phyloP scores from a whole-genome alignment of 2,888 invertebrate species.

The Clivina fossor region DNA sequence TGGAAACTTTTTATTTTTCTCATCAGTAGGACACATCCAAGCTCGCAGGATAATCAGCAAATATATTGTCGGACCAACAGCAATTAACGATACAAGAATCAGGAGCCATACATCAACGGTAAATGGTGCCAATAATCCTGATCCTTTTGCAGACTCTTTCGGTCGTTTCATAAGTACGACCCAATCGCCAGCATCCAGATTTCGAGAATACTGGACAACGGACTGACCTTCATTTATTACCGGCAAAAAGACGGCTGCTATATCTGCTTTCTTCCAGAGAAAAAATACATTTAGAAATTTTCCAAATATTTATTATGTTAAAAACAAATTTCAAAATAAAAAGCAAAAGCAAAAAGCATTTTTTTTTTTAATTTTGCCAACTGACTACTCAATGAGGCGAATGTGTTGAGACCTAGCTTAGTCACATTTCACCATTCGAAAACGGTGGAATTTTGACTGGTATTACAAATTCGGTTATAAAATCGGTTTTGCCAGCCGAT shows the following conservation, averaged over 20 bases:
- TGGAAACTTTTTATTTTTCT: constrained; percentile 59
- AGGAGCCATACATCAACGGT: constrained; percentile 62
- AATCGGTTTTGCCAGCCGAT: no score
- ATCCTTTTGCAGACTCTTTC: constrained; percentile 77
- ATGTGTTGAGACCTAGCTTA: no score
- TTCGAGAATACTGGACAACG: constrained; percentile 62
- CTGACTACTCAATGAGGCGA: not conserved
- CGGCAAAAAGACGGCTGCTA: constrained; percentile 79
- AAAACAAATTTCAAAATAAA: constrained; percentile 9
- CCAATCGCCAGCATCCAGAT: constrained; percentile 75
- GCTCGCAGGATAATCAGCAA: constrained; percentile 66
- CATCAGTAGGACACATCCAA: constrained; percentile 61
- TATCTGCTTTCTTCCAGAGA: constrained; percentile 68
- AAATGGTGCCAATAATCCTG: constrained; percentile 81
- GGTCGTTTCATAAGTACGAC: constrained; percentile 80
- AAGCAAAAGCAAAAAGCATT: constrained; percentile 16
- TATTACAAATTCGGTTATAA: no score
- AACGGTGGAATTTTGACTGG: no score
- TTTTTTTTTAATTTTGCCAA: not conserved
- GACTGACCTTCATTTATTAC: constrained; percentile 60
- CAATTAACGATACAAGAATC: constrained; percentile 69
- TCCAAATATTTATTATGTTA: constrained; percentile 16
- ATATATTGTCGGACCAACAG: constrained; percentile 79
- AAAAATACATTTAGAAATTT: constrained; percentile 8
- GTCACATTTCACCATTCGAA: no score